Evolutionary conservation across 37 sponge, comb jelly and placozoan species (phyloP).

Genomic region (Mnemiopsis leidyi): DNA sequence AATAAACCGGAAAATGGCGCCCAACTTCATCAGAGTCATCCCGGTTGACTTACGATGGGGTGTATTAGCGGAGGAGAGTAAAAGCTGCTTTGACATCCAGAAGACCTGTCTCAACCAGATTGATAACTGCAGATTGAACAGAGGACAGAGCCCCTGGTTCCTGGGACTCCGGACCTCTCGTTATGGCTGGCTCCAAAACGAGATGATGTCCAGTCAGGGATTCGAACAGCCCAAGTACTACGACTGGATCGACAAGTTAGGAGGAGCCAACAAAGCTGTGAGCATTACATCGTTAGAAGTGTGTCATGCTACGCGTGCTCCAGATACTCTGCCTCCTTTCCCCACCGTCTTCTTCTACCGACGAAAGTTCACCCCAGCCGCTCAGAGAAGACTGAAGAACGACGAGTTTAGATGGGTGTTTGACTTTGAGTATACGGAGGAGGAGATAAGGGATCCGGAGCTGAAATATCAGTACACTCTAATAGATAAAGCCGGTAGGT

Average conservation of each 20-base stretch:
- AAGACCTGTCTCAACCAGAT: slow-evolving; percentile 63
- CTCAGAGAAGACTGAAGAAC: background rate
- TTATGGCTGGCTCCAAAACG: slow-evolving; percentile 50
- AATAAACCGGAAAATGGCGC: slow-evolving; percentile 44
- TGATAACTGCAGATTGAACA: slow-evolving; percentile 40
- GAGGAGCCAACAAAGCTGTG: background rate
- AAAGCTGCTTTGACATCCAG: slow-evolving; percentile 28
- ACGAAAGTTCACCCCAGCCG: background rate
- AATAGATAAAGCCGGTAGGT: background rate
- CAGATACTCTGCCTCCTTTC: background rate
- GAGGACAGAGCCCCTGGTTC: slow-evolving; percentile 51
- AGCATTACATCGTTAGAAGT: slow-evolving; percentile 33
- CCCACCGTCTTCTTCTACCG: slow-evolving; percentile 41
- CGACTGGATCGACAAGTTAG: slow-evolving; percentile 39
- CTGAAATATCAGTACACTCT: slow-evolving; percentile 41
- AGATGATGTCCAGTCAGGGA: slow-evolving; percentile 1
- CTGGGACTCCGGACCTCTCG: slow-evolving; percentile 27
- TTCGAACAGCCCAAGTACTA: background rate
- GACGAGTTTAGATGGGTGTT: slow-evolving; percentile 24
- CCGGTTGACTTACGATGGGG: slow-evolving; percentile 59
- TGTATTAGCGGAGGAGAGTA: slow-evolving; percentile 2
- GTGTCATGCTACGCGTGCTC: slow-evolving; percentile 13
- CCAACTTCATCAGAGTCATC: slow-evolving; percentile 31
- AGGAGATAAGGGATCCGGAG: background rate
- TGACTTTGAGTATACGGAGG: slow-evolving; percentile 42